Conservation (phyloP, 2,888 invertebrate genomes). For the Stenoptilia bipunctidactyla region DNA sequence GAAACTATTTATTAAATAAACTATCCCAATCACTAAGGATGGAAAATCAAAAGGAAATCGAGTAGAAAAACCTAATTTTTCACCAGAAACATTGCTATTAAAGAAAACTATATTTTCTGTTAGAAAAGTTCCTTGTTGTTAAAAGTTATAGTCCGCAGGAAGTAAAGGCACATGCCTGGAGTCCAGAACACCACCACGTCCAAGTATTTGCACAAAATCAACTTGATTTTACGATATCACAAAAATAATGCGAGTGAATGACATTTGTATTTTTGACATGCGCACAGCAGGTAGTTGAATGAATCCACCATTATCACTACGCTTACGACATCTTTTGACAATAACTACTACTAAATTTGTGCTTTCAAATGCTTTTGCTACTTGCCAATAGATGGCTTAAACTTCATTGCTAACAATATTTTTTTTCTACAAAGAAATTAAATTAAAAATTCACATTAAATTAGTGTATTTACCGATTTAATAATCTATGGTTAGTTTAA, state of each 20-base stretch:
- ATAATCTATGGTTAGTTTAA: too few species aligned
- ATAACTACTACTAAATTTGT: too few species aligned
- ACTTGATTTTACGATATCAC: constrained; percentile 50
- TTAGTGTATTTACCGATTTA: too few species aligned
- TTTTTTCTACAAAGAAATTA: too few species aligned
- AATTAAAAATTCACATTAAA: too few species aligned
- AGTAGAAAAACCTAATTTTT: constrained; percentile 24
- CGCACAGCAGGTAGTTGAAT: constrained; percentile 34
- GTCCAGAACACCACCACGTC: constrained; percentile 27
- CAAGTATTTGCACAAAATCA: constrained; percentile 47
- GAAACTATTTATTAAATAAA: constrained; percentile 24
- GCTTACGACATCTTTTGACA: constrained; percentile 28
- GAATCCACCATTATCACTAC: constrained; percentile 24
- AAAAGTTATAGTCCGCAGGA: constrained; percentile 33
- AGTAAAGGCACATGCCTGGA: constrained; percentile 34
- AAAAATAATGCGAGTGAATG: constrained; percentile 53
- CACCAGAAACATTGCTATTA: constrained; percentile 11
- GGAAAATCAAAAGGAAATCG: constrained; percentile 34
- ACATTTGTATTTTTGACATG: constrained; percentile 62
- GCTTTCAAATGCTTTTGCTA: too few species aligned
- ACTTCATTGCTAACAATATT: too few species aligned
- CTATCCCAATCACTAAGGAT: constrained; percentile 23
- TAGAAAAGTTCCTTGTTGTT: constrained; percentile 20
- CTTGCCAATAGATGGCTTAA: too few species aligned
- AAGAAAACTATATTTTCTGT: too few species aligned